Evolutionary conservation across 2,888 invertebrate genomes (phyloP).

Genomic region (Spodoptera littoralis): DNA sequence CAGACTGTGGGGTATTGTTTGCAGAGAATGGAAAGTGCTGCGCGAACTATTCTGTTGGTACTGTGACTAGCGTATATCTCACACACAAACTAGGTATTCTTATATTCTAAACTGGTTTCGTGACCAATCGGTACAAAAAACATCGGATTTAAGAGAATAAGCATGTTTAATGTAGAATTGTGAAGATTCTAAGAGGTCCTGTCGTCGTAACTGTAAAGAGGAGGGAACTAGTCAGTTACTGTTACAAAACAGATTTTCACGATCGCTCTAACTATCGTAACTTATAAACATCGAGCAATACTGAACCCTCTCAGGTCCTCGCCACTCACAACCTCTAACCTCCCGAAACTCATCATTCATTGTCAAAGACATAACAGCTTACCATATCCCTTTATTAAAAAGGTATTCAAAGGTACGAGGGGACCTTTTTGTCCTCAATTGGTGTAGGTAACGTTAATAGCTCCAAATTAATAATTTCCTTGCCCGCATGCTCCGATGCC

Average conservation of each 20-base stretch:
- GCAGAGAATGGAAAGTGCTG: background rate
- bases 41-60: too few relatives aligned
- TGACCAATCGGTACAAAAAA: too few relatives aligned
- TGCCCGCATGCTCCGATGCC: constrained; percentile 71
- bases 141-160: too few relatives aligned
- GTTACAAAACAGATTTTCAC: too few relatives aligned
- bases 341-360: constrained; percentile 65
- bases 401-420: constrained; percentile 68
- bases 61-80: too few relatives aligned
- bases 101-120: too few relatives aligned
- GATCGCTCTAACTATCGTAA: constrained; percentile 1
- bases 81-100: too few relatives aligned
- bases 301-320: constrained; percentile 28
- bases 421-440: constrained; percentile 77
- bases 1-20: background rate
- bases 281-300: constrained; percentile 36
- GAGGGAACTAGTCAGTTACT: too few relatives aligned
- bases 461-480: constrained; percentile 82
- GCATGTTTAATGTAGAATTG: too few relatives aligned
- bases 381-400: constrained; percentile 70
- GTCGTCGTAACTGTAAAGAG: too few relatives aligned
- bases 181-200: too few relatives aligned
- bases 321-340: constrained; percentile 51
- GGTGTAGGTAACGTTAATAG: constrained; percentile 79
- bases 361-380: constrained; percentile 68